Evolutionary conservation across 2,113 vertebrate species (phyloP), one percentile per base, ranked within the genome.

Genomic region (Athene noctua): DNA sequence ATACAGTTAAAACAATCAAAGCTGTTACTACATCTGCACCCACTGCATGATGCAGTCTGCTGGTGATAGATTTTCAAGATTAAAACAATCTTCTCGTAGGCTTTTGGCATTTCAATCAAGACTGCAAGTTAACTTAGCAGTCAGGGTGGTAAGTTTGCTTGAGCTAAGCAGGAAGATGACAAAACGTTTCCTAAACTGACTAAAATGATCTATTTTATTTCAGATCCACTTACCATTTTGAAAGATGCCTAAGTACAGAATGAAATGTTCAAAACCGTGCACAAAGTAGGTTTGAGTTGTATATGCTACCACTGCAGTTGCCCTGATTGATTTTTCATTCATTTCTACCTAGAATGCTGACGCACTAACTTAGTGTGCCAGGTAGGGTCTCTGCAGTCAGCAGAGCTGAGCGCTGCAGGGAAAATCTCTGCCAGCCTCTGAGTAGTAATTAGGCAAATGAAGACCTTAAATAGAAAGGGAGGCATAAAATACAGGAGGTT

Each of bases 291-390:
- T 96, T 98, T 97, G 94, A 97, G 94, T 94, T 97, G 94, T 92
- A 93, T 80, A 40, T 95, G 92, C 94, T 96, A 46, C 73, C 95
- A 94, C 98, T 98, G 98, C 99, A 98, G 98, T 87, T 98, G 97
- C 95, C 81, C 97, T 96, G 97, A 98, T 98, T 98, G 98, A 98
- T 98, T 99, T 98, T 98, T 98, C 98, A 98, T 98, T 99, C 98
- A 98, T 98, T 98, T 97, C 95, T 97, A 96, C 96, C 97, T 92
- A 93, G 97, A 98, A 97, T 98, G 98, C 98, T 99, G 99, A 99
- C 55, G 97, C 98, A 98, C 97, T 94, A 82, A 95, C 86, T 94
- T 71, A 58, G 91, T 58, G 88, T 97, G 97, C 97, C 98, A 98
- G 98, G 98, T 98, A 98, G 97, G 94, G 96, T 98, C 98, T 97